A percentile compares a stretch with the other conserved stretches of the same genome.
Conservation (phyloP, 2,797 vertebrate species). For the Arrhamphus sclerolepis region DNA sequence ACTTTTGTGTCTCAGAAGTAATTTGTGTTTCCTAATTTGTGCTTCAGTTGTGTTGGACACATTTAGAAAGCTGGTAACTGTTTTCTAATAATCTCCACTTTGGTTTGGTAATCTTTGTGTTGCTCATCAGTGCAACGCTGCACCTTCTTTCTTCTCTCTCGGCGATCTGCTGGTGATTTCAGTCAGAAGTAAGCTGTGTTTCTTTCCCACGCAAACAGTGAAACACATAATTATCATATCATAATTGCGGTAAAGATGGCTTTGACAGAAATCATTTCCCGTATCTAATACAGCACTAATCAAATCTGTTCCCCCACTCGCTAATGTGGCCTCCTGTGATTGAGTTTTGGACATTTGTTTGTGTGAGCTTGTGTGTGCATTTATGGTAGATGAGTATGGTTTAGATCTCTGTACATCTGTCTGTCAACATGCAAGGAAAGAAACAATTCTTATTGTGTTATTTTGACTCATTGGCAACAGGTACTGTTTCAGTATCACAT, state of each 20-base stretch:
- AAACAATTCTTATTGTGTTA: too few species aligned
- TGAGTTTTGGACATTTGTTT: conserved; percentile 96
- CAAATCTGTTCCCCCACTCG: conserved; percentile 99
- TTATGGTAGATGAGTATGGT: too few species aligned
- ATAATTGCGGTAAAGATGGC: conserved; percentile 99
- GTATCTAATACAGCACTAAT: conserved; percentile 99
- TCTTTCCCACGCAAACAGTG: conserved; percentile 99
- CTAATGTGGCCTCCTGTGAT: conserved; percentile 98
- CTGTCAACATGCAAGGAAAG: too few species aligned
- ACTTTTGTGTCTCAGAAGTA: too few species aligned
- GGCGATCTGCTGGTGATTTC: conserved; percentile 75
- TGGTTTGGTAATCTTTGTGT: conserved; percentile 14
- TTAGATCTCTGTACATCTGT: too few species aligned
- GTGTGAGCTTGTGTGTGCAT: conserved; percentile 58
- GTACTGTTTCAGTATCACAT: too few species aligned
- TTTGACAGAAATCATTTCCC: conserved; percentile 99
- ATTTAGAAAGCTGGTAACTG: background rate
- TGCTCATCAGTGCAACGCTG: conserved; percentile 71
- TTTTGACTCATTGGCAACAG: too few species aligned
- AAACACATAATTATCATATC: conserved; percentile 99
- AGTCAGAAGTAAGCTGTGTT: conserved; percentile 81
- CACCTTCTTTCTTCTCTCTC: conserved; percentile 74
- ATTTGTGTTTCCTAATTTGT: background rate
- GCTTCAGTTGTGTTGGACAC: background rate
- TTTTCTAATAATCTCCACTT: background rate